These are phyloP conservation scores for Sycophaga agraensis DNA, from an alignment of 1,140 invertebrate species.

Conservation along the genomic window DNA sequence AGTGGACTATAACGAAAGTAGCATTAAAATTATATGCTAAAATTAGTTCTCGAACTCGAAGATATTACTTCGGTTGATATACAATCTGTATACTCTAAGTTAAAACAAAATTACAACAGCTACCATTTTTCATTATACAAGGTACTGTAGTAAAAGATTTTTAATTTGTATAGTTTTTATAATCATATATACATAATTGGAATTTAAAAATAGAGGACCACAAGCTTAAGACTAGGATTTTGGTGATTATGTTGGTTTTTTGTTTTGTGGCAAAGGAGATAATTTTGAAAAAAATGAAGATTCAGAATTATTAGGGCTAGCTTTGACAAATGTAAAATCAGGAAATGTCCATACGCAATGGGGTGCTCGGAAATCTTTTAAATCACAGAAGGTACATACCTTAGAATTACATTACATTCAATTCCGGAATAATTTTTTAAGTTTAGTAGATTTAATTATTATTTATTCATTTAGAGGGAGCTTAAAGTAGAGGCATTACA, in stretches of 20 bases:
- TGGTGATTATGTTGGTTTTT: slow-evolving; percentile 60
- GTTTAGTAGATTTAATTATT: no score
- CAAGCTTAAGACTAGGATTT: slow-evolving; percentile 54
- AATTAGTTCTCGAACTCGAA: slow-evolving; percentile 69
- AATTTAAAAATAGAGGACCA: slow-evolving; percentile 18
- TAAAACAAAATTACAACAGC: slow-evolving; percentile 74
- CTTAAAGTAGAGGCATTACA: slow-evolving; percentile 38
- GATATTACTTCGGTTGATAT: slow-evolving; percentile 79
- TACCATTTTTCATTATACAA: slow-evolving; percentile 65
- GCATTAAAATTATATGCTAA: slow-evolving; percentile 64
- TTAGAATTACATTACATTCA: no score
- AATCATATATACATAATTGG: no score
- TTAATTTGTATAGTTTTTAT: no score
- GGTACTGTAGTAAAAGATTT: slow-evolving; percentile 45
- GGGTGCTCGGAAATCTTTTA: slow-evolving; percentile 53
- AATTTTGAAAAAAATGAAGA: slow-evolving; percentile 57
- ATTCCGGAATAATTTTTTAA: no score
- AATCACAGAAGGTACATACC: slow-evolving; percentile 41
- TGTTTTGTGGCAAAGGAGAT: slow-evolving; percentile 61
- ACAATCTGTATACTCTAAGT: slow-evolving; percentile 75
- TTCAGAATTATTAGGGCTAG: slow-evolving; percentile 65
- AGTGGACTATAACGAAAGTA: slow-evolving; percentile 77
- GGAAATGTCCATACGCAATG: slow-evolving; percentile 65
- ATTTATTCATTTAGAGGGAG: no score
- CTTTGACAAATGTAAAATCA: slow-evolving; percentile 66